These are phyloP conservation scores for Raja brachyura DNA, from an alignment of 2,113 vertebrate genomes.

Conservation along the genomic window DNA sequence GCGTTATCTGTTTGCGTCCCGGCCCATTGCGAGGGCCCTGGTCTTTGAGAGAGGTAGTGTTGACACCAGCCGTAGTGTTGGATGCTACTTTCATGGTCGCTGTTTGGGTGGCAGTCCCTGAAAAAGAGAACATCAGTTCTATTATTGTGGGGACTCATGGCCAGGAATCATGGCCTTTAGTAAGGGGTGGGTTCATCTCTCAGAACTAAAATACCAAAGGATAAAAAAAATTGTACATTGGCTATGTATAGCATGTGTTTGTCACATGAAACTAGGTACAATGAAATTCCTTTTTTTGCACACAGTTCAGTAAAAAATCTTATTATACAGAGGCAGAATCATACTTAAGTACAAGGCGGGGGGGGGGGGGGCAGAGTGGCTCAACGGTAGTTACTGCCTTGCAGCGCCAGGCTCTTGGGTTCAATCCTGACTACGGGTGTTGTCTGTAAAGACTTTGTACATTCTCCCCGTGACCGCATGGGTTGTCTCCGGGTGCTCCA, in stretches of 20 bases:
- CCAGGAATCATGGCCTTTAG: neutral
- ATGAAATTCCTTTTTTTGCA: no score
- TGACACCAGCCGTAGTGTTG: slow-evolving; percentile 12
- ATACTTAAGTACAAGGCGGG: no score
- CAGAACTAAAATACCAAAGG: neutral
- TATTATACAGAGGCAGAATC: no score
- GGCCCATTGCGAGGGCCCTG: neutral
- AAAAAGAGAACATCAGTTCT: neutral
- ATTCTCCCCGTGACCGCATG: no score
- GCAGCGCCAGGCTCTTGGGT: no score
- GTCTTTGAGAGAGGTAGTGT: neutral
- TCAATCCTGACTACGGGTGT: no score
- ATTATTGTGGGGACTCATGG: neutral
- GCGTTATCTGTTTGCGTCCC: neutral
- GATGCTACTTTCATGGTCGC: neutral
- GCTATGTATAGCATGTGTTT: neutral
- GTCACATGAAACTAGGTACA: neutral
- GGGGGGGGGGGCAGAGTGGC: no score
- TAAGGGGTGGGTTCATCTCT: neutral
- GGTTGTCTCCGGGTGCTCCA: no score
- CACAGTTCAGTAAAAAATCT: no score
- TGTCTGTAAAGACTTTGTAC: no score
- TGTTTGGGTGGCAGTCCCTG: neutral
- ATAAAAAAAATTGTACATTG: neutral
- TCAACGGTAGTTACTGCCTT: no score